phyloP scores from a whole-genome alignment of 2,888 invertebrate species.

The Mimachlamys varia region DNA sequence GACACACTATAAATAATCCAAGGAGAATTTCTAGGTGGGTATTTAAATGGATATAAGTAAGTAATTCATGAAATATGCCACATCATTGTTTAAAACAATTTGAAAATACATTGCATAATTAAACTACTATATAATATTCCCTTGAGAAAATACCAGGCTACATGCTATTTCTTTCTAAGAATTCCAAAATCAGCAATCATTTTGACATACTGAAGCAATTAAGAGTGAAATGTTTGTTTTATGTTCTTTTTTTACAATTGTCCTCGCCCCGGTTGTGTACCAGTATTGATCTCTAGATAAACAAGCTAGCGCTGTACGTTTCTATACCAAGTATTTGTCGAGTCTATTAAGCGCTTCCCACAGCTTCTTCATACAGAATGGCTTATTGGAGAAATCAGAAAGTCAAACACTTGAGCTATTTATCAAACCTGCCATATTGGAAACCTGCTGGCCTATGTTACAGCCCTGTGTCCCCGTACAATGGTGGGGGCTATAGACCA shows the following conservation, averaged over 20 bases:
- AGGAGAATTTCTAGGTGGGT: too few relatives aligned
- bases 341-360: background rate
- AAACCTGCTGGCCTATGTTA: background rate
- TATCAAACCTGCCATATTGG: slow-evolving; percentile 9
- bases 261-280: background rate
- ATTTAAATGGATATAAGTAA: too few relatives aligned
- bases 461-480: background rate
- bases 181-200: background rate
- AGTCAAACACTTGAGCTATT: slow-evolving; percentile 5
- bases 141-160: background rate
- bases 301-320: background rate
- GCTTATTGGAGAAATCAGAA: slow-evolving; percentile 23
- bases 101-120: too few relatives aligned
- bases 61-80: too few relatives aligned
- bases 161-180: background rate
- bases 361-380: background rate
- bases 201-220: slow-evolving; percentile 11
- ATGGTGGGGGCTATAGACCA: background rate
- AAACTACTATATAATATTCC: background rate
- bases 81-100: too few relatives aligned
- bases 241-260: background rate
- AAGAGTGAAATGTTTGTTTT: background rate
- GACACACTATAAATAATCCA: too few relatives aligned
- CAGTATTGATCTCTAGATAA: background rate
- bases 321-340: background rate